phyloP scores from a whole-genome alignment of 2,888 invertebrate genomes.

The Nephrotoma appendiculata region DNA sequence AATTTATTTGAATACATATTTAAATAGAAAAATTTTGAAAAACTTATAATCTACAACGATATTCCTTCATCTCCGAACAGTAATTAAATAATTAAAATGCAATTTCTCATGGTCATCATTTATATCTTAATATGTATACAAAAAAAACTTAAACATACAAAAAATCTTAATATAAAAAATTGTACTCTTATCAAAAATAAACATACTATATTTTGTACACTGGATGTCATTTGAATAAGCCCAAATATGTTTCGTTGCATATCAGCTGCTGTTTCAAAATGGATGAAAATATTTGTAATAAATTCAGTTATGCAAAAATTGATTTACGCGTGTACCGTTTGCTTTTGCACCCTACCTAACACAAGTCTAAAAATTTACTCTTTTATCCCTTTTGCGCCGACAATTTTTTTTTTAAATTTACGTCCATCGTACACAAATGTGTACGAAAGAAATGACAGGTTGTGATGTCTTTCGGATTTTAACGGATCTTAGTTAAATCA shows the following conservation, averaged over 20 bases:
- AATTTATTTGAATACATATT: background rate
- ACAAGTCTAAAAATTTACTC: too few species aligned
- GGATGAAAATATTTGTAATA: too few species aligned
- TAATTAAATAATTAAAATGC: background rate
- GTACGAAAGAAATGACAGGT: too few species aligned
- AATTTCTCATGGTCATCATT: background rate
- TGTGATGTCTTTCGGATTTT: too few species aligned
- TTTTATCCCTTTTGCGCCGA: too few species aligned
- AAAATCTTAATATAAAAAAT: background rate
- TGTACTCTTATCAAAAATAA: background rate
- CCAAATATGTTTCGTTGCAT: background rate
- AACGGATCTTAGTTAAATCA: too few species aligned
- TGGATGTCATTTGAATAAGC: background rate
- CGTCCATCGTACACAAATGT: too few species aligned
- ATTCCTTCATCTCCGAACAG: background rate
- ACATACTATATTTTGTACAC: background rate
- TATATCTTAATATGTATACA: background rate
- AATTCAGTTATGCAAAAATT: too few species aligned
- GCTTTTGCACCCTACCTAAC: too few species aligned
- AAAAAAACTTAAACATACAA: background rate
- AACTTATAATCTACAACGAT: background rate
- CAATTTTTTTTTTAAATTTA: too few species aligned
- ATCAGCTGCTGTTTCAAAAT: too few species aligned
- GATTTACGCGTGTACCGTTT: too few species aligned
- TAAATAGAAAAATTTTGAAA: background rate